Conservation (phyloP, 2,888 invertebrate species). For the Acanthoscelides obtectus region DNA sequence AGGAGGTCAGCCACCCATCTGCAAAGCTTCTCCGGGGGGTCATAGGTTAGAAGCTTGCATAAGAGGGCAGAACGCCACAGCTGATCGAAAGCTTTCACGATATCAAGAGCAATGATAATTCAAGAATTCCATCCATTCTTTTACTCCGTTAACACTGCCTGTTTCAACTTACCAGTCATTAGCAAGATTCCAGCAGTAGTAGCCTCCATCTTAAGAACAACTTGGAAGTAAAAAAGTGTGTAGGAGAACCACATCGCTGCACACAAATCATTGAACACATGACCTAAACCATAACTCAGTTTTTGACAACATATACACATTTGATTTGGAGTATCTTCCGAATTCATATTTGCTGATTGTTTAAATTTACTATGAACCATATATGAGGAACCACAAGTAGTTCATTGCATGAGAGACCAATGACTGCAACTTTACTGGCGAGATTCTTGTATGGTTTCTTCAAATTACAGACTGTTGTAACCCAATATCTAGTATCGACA, state of each 20-base stretch:
- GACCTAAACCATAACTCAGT: conserved; percentile 65
- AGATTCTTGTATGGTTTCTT: conserved; percentile 7
- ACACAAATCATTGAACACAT: conserved; percentile 87
- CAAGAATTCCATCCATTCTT: too few species aligned
- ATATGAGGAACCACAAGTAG: not conserved
- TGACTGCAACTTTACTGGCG: not conserved
- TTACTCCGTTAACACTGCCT: too few species aligned
- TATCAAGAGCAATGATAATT: too few species aligned
- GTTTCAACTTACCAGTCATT: conserved; percentile 64
- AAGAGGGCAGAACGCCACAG: too few species aligned
- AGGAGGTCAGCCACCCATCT: too few species aligned
- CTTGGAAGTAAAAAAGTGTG: conserved; percentile 74
- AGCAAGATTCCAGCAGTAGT: conserved; percentile 61
- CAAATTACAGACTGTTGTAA: conserved; percentile 1
- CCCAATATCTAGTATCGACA: not conserved
- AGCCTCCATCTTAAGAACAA: conserved; percentile 55
- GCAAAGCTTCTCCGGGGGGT: too few species aligned
- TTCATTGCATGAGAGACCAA: conserved; percentile 1
- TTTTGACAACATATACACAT: conserved; percentile 44
- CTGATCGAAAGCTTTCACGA: too few species aligned
- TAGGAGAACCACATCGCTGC: conserved; percentile 95
- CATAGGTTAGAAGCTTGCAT: too few species aligned
- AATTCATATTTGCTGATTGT: not conserved
- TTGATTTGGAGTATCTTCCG: not conserved
- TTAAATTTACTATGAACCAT: conserved; percentile 43